Conservation (phyloP, 2,888 invertebrate species). For the Oxytorus armatus region DNA sequence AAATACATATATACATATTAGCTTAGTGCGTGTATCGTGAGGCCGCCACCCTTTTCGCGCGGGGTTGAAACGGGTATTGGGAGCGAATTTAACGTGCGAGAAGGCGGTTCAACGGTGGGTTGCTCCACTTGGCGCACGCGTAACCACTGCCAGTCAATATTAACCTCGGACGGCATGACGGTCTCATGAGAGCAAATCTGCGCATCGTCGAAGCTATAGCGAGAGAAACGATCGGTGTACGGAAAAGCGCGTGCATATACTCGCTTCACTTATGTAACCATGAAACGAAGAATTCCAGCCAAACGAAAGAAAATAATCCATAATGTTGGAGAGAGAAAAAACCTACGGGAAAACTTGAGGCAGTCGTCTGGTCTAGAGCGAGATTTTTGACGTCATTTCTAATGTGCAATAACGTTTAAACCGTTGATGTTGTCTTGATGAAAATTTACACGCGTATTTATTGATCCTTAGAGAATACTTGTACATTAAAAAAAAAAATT, state of each 20-base stretch:
- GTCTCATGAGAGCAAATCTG: slow-evolving; percentile 27
- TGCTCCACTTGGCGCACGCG: slow-evolving; percentile 81
- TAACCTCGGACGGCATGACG: slow-evolving; percentile 73
- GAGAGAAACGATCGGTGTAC: slow-evolving; percentile 24
- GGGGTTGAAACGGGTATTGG: slow-evolving; percentile 52
- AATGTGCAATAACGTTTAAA: no score
- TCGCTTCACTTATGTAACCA: background rate
- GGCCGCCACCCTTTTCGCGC: slow-evolving; percentile 2
- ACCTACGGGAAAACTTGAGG: no score
- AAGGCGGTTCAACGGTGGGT: slow-evolving; percentile 65
- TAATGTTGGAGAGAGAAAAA: background rate
- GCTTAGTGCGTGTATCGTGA: background rate
- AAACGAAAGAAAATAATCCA: slow-evolving; percentile 47
- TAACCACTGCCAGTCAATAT: slow-evolving; percentile 82
- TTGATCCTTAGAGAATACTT: no score
- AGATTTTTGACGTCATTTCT: no score
- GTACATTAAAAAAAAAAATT: background rate
- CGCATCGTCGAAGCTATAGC: slow-evolving; percentile 16
- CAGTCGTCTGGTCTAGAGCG: no score
- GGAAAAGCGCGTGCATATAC: background rate
- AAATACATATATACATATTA: background rate
- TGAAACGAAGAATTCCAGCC: background rate
- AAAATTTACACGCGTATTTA: no score
- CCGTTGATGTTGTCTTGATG: no score
- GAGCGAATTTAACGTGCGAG: slow-evolving; percentile 59